These are phyloP conservation scores for Nothoprocta pentlandii DNA, from an alignment of 2,113 vertebrate species.

Conservation along the genomic window DNA sequence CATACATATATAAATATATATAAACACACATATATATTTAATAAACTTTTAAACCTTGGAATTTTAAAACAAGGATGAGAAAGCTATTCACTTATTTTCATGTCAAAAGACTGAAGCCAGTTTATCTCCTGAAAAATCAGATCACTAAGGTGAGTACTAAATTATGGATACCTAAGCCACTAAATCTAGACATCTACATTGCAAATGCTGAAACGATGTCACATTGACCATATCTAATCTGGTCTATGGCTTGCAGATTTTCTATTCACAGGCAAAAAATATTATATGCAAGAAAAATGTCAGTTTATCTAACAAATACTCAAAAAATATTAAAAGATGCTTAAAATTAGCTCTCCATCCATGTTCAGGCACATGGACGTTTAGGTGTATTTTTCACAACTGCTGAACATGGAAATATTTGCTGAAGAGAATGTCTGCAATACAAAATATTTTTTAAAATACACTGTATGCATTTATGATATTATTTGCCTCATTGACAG, in stretches of 20 bases:
- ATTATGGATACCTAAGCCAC: neutral
- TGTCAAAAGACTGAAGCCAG: neutral
- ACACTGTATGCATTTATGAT: neutral
- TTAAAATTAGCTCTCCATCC: neutral
- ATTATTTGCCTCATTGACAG: neutral
- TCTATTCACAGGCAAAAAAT: neutral
- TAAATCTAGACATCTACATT: neutral
- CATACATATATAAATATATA: too few relatives aligned
- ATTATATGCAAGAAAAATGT: neutral
- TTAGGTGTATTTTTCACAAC: neutral
- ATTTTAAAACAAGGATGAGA: neutral
- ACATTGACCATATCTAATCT: neutral
- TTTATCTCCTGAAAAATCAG: neutral
- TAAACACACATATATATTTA: too few relatives aligned
- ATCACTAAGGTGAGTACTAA: neutral
- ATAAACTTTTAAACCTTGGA: neutral
- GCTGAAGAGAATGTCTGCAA: neutral
- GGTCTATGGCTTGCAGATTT: neutral
- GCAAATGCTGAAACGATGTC: neutral
- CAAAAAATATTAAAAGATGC: neutral
- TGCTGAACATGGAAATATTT: neutral
- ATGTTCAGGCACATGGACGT: neutral
- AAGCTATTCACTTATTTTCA: neutral
- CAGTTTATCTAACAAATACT: neutral
- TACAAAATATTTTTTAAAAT: neutral